Conservation (phyloP, 1,140 invertebrate genomes). For the Tigriopus japonicus region DNA sequence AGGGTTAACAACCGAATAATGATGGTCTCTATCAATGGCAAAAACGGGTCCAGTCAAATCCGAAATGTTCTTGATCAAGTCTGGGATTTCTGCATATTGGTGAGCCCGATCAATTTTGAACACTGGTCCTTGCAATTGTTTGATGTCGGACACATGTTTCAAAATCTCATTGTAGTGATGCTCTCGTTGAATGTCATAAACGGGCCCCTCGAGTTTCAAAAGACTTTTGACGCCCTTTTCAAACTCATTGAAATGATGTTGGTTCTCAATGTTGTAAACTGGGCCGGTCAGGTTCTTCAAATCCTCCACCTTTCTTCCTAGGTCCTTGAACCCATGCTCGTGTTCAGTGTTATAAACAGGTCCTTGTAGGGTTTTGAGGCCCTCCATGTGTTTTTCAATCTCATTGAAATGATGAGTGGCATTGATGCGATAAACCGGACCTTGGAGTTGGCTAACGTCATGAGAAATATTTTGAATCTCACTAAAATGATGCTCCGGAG, state of each 20-base stretch:
- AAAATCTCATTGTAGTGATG: slow-evolving; percentile 6
- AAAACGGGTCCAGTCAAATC: slow-evolving; percentile 3
- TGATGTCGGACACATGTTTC: background rate
- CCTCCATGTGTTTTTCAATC: slow-evolving; percentile 3
- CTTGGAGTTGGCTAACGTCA: slow-evolving; percentile 1
- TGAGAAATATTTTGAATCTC: background rate
- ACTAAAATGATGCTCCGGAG: background rate
- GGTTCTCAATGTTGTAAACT: slow-evolving; percentile 1
- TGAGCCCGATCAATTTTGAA: slow-evolving; percentile 8
- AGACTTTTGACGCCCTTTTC: background rate
- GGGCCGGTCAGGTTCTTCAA: slow-evolving; percentile 7
- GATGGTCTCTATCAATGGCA: slow-evolving; percentile 11
- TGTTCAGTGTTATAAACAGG: slow-evolving; percentile 12
- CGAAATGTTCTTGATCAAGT: background rate
- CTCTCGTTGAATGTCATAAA: background rate
- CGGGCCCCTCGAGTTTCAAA: background rate
- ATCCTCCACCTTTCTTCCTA: background rate
- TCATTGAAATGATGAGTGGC: slow-evolving; percentile 12
- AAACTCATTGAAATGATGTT: slow-evolving; percentile 11
- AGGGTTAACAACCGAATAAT: background rate
- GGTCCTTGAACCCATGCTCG: background rate
- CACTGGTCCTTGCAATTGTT: slow-evolving; percentile 1
- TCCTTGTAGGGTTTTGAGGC: background rate
- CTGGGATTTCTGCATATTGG: background rate
- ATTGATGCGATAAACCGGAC: slow-evolving; percentile 1